Evolutionary conservation across 2,797 vertebrate species (phyloP), one percentile per base, ranked within the genome.

Genomic region (Erithacus rubecula): DNA sequence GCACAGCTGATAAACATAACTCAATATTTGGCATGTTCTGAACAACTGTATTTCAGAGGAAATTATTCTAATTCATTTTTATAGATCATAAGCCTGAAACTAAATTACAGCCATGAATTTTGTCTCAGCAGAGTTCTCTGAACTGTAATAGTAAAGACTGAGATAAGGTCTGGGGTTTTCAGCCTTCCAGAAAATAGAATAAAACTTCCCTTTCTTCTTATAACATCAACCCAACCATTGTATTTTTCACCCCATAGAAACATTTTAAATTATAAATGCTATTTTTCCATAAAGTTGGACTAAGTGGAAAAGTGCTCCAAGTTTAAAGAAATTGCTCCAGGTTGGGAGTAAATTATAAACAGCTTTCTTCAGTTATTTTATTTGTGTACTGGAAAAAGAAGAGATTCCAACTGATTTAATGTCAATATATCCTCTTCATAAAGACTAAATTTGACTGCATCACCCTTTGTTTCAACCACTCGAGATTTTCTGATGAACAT

Each of bases 41-140:
- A 96, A 81, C 81, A 91, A 81, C 49, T 22, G 24, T 87, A 89
- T 90, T 96, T 90, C 92, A 94, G 78, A 87, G 85, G 78, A 91
- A 95, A 91, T 92, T 55, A 81, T 93, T 93, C 15, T 1, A 96
- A 87, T 89, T 94, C 32, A 30, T 89, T 93, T 89, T 84, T 76
- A 49, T 74, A 91, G 64, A 87, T 93, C 84, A 87, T 68, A 92
- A 86, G 75, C 64, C 49, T 78, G 58, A 89, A 85, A 94, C 68
- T 64, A 74, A 93, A 96, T 96, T 88, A 91, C 63, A 86, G 63
- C 7, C 41, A 76, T 0, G 1, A 77, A 64, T 91, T 96, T 77
- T 65, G 55, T 49, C 62, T 86, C 51, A 71, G 63, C 23, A 21
- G 80, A 55, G 21, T 52, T 86, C 55, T 95, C 79, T 86, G 76